Conservation (phyloP, 1,140 invertebrate species). For the Solenopsis fugax region DNA sequence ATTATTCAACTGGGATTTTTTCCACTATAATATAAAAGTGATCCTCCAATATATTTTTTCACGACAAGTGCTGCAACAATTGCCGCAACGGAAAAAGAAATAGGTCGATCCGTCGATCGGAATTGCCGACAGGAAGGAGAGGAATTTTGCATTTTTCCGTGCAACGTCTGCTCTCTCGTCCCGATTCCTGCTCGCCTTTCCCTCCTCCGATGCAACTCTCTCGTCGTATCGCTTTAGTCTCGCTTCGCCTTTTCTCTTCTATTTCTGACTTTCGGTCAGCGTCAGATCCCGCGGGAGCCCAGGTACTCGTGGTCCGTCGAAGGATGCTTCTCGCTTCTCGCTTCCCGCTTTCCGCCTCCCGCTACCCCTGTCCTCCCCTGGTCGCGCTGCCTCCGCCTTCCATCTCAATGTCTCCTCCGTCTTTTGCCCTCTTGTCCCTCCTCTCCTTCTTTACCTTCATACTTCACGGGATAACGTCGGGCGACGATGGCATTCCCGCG, state of each 20-base stretch:
- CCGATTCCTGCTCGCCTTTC: conserved; percentile 48
- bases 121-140: conserved; percentile 23
- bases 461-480: conserved; percentile 78
- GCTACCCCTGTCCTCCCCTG: conserved; percentile 26
- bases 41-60: conserved; percentile 1
- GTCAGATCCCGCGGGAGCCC: conserved; percentile 76
- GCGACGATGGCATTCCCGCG: conserved; percentile 76
- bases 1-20: not conserved
- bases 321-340: conserved; percentile 60
- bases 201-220: conserved; percentile 27
- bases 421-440: conserved; percentile 48
- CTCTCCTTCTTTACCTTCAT: conserved; percentile 45
- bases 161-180: conserved; percentile 48
- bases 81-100: conserved; percentile 15
- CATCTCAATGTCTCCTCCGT: conserved; percentile 62
- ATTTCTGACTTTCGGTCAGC: conserved; percentile 73
- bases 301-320: conserved; percentile 69
- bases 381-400: conserved; percentile 6
- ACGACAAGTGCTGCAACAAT: not conserved
- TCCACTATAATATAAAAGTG: not conserved
- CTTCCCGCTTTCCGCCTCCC: not conserved
- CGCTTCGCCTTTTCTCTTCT: conserved; percentile 70
- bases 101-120: conserved; percentile 4
- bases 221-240: conserved; percentile 72
- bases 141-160: conserved; percentile 58